A percentile compares a stretch with the other conserved stretches of the same genome.
phyloP scores from a whole-genome alignment of 2,888 invertebrate species.

The Thyatira batis region DNA sequence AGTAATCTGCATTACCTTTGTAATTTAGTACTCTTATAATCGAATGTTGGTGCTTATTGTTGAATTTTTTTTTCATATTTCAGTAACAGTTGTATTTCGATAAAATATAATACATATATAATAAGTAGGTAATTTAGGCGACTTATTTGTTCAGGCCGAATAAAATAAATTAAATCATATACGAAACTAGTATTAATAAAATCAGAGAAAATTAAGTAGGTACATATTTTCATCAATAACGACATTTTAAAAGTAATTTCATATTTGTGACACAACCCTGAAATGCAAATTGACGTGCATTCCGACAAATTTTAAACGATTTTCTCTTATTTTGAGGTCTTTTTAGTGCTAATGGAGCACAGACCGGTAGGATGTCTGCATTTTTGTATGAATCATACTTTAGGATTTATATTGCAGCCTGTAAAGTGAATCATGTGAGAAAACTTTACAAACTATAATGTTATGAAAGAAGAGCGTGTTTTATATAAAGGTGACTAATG shows the following conservation, averaged over 20 bases:
- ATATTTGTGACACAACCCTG: neutral
- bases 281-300: neutral
- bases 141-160: no score
- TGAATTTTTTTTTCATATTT: no score
- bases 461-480: neutral
- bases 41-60: no score
- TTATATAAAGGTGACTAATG: neutral
- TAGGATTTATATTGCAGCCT: conserved; percentile 15
- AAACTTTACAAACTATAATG: conserved; percentile 7
- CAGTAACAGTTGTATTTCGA: no score
- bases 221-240: neutral
- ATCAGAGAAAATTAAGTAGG: neutral
- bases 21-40: no score
- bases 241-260: no score
- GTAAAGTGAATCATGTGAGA: conserved; percentile 44
- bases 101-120: no score
- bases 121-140: no score
- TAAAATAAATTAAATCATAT: no score
- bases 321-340: neutral
- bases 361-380: conserved; percentile 38
- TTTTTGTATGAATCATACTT: conserved; percentile 51
- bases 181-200: no score
- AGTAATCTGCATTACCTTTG: no score
- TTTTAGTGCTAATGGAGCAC: conserved; percentile 3
- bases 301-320: neutral